Conservation (phyloP, 2,113 vertebrate genomes). For the Gallinago media region DNA sequence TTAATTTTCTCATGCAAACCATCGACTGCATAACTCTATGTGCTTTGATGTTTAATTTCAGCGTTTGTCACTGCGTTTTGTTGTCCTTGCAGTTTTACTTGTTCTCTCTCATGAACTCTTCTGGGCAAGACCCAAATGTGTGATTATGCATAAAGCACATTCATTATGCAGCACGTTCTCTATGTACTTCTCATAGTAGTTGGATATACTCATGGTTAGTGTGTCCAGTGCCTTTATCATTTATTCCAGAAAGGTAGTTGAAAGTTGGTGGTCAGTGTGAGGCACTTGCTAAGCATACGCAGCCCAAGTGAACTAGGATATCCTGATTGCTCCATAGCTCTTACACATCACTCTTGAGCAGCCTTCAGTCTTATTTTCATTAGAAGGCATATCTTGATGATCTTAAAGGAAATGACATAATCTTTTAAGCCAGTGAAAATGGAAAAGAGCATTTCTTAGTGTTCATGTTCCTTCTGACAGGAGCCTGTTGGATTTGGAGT, state of each 20-base stretch:
- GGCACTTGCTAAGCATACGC: fast-evolving
- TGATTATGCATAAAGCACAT: neutral
- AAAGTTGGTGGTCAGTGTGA: neutral
- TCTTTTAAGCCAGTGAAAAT: neutral
- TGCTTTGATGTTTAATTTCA: neutral
- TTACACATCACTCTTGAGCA: neutral
- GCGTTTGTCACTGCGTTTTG: neutral
- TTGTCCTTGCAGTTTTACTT: neutral
- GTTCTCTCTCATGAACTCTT: neutral
- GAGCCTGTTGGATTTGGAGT: neutral
- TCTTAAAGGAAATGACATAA: neutral
- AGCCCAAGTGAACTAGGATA: neutral
- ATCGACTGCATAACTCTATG: fast-evolving
- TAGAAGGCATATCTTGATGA: neutral
- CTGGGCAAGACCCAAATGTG: neutral
- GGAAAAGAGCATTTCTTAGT: neutral
- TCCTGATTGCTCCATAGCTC: neutral
- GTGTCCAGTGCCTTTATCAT: neutral
- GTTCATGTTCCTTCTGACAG: neutral
- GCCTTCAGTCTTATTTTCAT: neutral
- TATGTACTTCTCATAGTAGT: neutral
- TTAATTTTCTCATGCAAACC: neutral
- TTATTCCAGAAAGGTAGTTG: neutral
- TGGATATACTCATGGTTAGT: neutral
- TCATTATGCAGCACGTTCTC: neutral